Conservation (phyloP, 2,113 vertebrate genomes). For the Danionella cerebrum region DNA sequence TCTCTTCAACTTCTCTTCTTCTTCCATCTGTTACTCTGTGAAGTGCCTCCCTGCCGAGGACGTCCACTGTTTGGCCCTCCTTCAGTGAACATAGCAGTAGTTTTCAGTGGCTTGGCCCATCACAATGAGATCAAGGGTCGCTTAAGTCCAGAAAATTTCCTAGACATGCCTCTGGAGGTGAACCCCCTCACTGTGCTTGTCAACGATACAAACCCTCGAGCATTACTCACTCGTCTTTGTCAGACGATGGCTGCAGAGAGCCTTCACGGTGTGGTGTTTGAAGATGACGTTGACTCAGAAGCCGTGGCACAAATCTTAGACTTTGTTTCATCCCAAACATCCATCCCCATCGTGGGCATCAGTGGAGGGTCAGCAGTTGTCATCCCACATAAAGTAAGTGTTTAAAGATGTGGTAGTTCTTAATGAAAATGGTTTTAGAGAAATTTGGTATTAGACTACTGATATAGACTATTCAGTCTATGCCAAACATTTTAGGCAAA, state of each 20-base stretch:
- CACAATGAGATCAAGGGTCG: slow-evolving; percentile 75
- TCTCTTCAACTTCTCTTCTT: slow-evolving; percentile 49
- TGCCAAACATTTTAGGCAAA: too few relatives aligned
- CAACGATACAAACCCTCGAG: slow-evolving; percentile 90
- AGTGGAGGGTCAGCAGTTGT: slow-evolving; percentile 91
- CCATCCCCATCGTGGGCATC: slow-evolving; percentile 89
- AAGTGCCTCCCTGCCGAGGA: slow-evolving; percentile 40
- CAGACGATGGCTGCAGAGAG: slow-evolving; percentile 74
- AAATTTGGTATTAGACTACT: neutral
- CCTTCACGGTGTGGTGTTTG: slow-evolving; percentile 88
- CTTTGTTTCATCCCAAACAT: slow-evolving; percentile 90
- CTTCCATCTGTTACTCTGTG: slow-evolving; percentile 51
- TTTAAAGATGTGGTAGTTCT: neutral
- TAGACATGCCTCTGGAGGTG: slow-evolving; percentile 87
- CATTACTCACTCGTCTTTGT: slow-evolving; percentile 85
- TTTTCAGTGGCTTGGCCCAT: slow-evolving; percentile 82
- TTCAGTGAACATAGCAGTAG: slow-evolving; percentile 71
- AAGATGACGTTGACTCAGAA: slow-evolving; percentile 84
- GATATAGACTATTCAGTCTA: too few relatives aligned
- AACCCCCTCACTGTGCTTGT: slow-evolving; percentile 83
- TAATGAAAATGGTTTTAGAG: neutral
- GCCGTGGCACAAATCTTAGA: slow-evolving; percentile 93
- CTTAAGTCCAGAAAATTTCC: slow-evolving; percentile 84
- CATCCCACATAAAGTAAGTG: slow-evolving; percentile 84
- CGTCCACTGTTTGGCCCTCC: slow-evolving; percentile 64